phyloP scores from a whole-genome alignment of 1,140 invertebrate genomes.

The Drosophila bifasciata region DNA sequence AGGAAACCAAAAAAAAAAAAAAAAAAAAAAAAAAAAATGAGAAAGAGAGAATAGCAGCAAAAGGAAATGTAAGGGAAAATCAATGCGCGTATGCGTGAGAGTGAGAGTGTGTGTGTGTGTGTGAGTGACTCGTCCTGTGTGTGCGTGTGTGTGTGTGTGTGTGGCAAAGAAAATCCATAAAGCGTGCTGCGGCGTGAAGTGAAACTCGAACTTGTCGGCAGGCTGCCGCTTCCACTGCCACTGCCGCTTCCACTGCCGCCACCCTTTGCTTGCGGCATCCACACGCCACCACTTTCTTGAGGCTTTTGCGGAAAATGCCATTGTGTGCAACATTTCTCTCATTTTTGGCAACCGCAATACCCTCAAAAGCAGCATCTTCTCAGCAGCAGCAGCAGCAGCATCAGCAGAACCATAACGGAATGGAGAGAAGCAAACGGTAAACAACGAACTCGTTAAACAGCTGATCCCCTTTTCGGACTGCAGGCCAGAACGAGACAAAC shows the following conservation, averaged over 20 bases:
- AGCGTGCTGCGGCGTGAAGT: constrained; percentile 48
- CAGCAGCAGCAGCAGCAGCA: constrained; percentile 6
- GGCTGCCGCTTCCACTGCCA: not conserved
- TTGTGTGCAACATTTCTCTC: constrained; percentile 16
- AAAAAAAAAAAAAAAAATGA: constrained; percentile 3
- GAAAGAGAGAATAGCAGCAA: not conserved
- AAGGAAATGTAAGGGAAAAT: constrained; percentile 61
- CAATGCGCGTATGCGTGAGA: constrained; percentile 60
- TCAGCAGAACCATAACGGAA: constrained; percentile 3
- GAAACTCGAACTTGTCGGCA: constrained; percentile 57
- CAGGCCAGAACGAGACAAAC: constrained; percentile 16
- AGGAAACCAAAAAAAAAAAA: constrained; percentile 10
- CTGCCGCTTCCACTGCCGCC: not conserved
- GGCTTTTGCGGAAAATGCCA: not conserved
- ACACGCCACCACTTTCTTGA: too few species aligned
- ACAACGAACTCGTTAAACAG: constrained; percentile 62
- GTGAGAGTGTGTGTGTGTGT: constrained; percentile 12
- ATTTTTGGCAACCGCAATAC: constrained; percentile 27
- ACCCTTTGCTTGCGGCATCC: too few species aligned
- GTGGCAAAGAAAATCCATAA: constrained; percentile 69
- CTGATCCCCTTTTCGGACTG: constrained; percentile 43
- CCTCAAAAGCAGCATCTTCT: constrained; percentile 15
- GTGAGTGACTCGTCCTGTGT: constrained; percentile 7
- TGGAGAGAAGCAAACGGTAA: constrained; percentile 56
- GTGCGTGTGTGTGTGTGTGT: constrained; percentile 6